phyloP scores from a whole-genome alignment of 1,140 invertebrate species.

The Bombus affinis region DNA sequence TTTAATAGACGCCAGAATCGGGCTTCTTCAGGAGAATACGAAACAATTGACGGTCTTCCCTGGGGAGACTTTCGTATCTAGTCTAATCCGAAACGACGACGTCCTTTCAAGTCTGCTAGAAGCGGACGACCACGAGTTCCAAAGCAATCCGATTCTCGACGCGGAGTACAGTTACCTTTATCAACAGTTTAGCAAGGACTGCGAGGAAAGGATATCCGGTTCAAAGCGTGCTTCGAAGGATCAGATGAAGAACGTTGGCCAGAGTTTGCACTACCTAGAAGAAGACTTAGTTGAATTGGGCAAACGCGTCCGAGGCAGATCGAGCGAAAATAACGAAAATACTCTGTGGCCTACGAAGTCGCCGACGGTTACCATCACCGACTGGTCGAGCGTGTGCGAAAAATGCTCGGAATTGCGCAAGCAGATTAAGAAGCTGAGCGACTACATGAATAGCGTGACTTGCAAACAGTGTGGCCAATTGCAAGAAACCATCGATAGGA shows the following conservation, averaged over 20 bases:
- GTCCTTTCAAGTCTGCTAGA: conserved; percentile 68
- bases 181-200: conserved; percentile 85
- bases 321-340: conserved; percentile 41
- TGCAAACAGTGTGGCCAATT: conserved; percentile 85
- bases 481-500: conserved; percentile 78
- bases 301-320: conserved; percentile 64
- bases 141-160: conserved; percentile 81
- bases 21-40: conserved; percentile 80
- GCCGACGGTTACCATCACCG: conserved; percentile 37
- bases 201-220: conserved; percentile 72
- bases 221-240: conserved; percentile 65
- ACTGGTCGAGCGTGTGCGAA: conserved; percentile 73
- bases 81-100: conserved; percentile 76
- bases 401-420: conserved; percentile 80
- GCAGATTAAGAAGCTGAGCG: conserved; percentile 82
- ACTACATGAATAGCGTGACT: conserved; percentile 82
- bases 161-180: conserved; percentile 86
- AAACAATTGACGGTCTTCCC: conserved; percentile 47
- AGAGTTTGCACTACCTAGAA: conserved; percentile 69
- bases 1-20: conserved; percentile 88
- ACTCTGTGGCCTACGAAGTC: conserved; percentile 41
- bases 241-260: conserved; percentile 69
- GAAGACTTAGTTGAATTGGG: conserved; percentile 71
- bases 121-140: conserved; percentile 73
- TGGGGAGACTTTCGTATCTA: conserved; percentile 74